Evolutionary conservation across 2,113 vertebrate genomes (phyloP), one percentile per base, ranked within the genome.

Genomic region (Petroica traversi): DNA sequence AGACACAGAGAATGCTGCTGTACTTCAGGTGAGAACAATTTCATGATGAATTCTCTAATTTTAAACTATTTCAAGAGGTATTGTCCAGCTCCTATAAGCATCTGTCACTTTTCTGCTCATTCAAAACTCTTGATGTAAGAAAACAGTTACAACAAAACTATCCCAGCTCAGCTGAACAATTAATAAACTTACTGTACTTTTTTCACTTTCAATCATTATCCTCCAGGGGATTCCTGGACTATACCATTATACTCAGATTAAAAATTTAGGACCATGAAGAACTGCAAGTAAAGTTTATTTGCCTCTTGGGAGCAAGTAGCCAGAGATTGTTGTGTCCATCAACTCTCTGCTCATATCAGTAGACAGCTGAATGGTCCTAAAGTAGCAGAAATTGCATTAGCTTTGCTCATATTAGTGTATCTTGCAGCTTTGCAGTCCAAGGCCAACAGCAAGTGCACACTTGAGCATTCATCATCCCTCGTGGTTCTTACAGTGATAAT

Each of bases 201-300:
- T 95, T 16, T 43, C 0, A 1, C 74, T 90, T 97, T 96, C 93
- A 93, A 31, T 89, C 81, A 69, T 66, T 92, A 45, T 74, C 86
- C 79, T 74, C 72, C 55, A 63, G 51, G 72, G 85, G 26, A 43
- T 93, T 73, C 38, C 83, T 73, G 46, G 49, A 73, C 92, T 76
- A 34, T 55, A 77, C 74, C n/a, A 76, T 48, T 90, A 34, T 77
- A 79, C 81, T 94, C 46, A 78, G 88, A 96, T 97, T 85, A 94
- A 96, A 96, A 97, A 97, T 96, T 78, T 96, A 97, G 89, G 86
- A 83, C 71, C 81, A 96, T 96, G 96, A 98, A 94, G 92, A 93
- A 89, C 93, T 89, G 84, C 76, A 95, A 97, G 75, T 94, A 96
- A 95, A 95, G 82, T 94, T 95, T 94, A 92, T 88, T 52, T 94